These are phyloP conservation scores for Epizoanthus scotinus DNA, from an alignment of 92 coral and sea anemone species.

Conservation along the genomic window DNA sequence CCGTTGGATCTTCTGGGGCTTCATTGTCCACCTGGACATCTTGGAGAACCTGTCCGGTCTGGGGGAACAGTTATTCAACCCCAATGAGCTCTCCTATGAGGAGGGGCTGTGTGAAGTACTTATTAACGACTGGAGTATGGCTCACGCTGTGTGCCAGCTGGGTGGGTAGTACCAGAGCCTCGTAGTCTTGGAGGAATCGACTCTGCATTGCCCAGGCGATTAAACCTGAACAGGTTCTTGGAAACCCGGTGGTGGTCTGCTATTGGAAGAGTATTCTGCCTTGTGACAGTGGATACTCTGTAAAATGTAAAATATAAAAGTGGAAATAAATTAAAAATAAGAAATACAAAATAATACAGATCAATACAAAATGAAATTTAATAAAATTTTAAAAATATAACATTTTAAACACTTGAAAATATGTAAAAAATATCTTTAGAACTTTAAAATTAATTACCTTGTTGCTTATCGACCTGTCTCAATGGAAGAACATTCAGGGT, in stretches of 20 bases:
- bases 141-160: conserved; percentile 30
- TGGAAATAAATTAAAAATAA: too few species aligned
- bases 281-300: conserved; percentile 28
- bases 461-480: too few species aligned
- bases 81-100: conserved; percentile 58
- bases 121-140: conserved; percentile 27
- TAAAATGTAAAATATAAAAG: too few species aligned
- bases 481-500: too few species aligned
- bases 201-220: conserved; percentile 7
- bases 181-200: conserved; percentile 35
- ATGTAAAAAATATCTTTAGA: too few species aligned
- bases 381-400: too few species aligned
- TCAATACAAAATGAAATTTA: too few species aligned
- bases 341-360: too few species aligned
- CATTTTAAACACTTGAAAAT: too few species aligned
- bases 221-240: conserved; percentile 19
- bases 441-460: too few species aligned
- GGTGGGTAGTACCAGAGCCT: conserved; percentile 64
- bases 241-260: conserved; percentile 55
- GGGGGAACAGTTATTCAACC: conserved; percentile 50
- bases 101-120: conserved; percentile 46
- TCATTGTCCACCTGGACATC: conserved; percentile 1
- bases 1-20: background rate
- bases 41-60: conserved; percentile 50
- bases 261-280: conserved; percentile 48